phyloP scores from a whole-genome alignment of 2,797 vertebrate genomes.

The Micrastur ruficollis region DNA sequence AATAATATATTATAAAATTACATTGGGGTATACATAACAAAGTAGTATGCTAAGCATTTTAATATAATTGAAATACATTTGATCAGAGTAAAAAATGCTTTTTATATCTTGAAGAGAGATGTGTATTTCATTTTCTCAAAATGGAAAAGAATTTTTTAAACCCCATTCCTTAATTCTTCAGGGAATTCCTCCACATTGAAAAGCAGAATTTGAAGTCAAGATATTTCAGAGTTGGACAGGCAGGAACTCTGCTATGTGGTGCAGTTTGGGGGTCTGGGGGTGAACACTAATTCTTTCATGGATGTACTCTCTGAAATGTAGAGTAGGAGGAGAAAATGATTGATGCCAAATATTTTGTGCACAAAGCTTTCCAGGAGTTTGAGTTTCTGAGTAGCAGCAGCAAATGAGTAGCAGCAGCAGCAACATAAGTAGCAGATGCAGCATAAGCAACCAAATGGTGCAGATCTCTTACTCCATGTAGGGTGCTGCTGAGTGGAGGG shows the following conservation, averaged over 20 bases:
- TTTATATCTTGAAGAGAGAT: not conserved
- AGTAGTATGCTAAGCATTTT: not conserved
- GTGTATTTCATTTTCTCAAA: not conserved
- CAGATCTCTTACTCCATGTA: not conserved
- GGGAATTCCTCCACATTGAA: not conserved
- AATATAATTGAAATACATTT: not conserved
- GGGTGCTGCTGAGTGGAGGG: not conserved
- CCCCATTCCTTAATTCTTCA: not conserved
- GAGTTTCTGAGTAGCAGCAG: not conserved
- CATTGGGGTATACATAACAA: not conserved
- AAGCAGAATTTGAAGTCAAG: not conserved
- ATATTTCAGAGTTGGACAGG: not conserved
- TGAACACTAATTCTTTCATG: not conserved
- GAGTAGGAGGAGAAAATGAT: not conserved
- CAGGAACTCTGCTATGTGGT: not conserved
- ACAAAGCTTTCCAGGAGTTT: not conserved
- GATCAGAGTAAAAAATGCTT: not conserved
- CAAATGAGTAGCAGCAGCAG: not conserved
- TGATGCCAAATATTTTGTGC: not conserved
- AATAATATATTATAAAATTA: not conserved
- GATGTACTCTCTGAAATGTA: not conserved
- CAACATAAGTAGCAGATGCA: not conserved
- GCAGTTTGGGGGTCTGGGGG: not conserved
- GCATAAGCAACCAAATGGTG: not conserved
- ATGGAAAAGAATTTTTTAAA: not conserved